phyloP scores from a whole-genome alignment of 2,888 invertebrate genomes.

The Tetramorium bicarinatum region DNA sequence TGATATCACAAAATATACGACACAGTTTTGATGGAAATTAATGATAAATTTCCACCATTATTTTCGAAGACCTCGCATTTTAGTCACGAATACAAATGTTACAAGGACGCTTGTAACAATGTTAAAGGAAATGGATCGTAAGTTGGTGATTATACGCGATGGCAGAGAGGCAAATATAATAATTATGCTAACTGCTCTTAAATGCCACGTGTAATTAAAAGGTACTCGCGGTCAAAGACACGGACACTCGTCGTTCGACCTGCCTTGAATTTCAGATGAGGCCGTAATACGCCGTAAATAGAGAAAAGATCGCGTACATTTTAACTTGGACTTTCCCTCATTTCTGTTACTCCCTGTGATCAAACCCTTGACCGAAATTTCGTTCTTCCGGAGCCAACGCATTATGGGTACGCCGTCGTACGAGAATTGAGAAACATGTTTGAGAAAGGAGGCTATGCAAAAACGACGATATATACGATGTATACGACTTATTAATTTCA shows the following conservation, averaged over 20 bases:
- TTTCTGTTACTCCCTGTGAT: not conserved
- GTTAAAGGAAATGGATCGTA: not conserved
- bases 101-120: not conserved
- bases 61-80: not conserved
- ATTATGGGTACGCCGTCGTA: not conserved
- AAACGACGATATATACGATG: not conserved
- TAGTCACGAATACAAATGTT: not conserved
- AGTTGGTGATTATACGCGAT: slow-evolving; percentile 4
- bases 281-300: slow-evolving; percentile 13
- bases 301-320: slow-evolving; percentile 3
- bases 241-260: not conserved
- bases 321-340: not conserved
- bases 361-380: slow-evolving; percentile 23
- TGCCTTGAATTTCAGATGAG: slow-evolving; percentile 42
- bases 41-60: not conserved
- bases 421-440: not conserved
- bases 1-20: not conserved
- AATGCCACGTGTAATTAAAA: slow-evolving; percentile 43
- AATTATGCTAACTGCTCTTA: slow-evolving; percentile 41
- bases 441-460: not conserved
- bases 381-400: not conserved
- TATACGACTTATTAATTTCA: not conserved
- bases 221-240: slow-evolving; percentile 16
- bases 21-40: slow-evolving; percentile 8
- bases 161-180: not conserved